Evolutionary conservation across 2,113 vertebrate species (phyloP), one percentile per base, ranked within the genome.

Genomic region (Hippocampus barbouri): DNA sequence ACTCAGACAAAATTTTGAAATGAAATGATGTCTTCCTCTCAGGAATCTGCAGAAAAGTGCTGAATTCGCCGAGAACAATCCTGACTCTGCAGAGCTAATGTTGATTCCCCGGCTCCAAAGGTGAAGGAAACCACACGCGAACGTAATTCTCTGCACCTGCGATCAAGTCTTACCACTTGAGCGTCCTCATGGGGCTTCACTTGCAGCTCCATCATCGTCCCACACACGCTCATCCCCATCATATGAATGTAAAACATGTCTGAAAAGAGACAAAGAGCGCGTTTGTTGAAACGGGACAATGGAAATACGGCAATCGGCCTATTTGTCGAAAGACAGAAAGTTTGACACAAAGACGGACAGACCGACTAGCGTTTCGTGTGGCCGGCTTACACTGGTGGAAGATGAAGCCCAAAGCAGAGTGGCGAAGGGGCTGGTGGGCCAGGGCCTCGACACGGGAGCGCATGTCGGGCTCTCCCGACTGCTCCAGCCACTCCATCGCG

Each of bases 321-420:
- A 5, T 1, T 21, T 51, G 5, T 51, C 11, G 49, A 53, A 15
- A 20, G 18, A 20, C 49, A 53, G 20, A 53, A 1, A 51, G 9
- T 7, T 54, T 54, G 53, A 20, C 53, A n/a, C 10, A 10, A 2
- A 25, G 9, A 57, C 8, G 18, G 20, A 9, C 8, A 21, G 18
- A 21, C 1, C 8, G 21, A 21, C n/a, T 2, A n/a, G 20, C 20
- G 8, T n/a, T 20, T 21, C 20, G 60, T 8, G 20, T n/a, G 1
- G 5, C 15, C n/a, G 23, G 91, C 95, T 94, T 91, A 98, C 96
- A 96, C 65, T 93, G 86, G 14, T 59, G 79, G 81, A 96, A 98
- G 75, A 97, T 76, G 9, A 92, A 41, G 1, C 85, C 85, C 2
- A 98, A 84, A 53, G 86, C 73, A 1, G 74, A 34, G 47, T 70